phyloP scores from a whole-genome alignment of 2,888 invertebrate genomes.

The Aleiodes testaceus region DNA sequence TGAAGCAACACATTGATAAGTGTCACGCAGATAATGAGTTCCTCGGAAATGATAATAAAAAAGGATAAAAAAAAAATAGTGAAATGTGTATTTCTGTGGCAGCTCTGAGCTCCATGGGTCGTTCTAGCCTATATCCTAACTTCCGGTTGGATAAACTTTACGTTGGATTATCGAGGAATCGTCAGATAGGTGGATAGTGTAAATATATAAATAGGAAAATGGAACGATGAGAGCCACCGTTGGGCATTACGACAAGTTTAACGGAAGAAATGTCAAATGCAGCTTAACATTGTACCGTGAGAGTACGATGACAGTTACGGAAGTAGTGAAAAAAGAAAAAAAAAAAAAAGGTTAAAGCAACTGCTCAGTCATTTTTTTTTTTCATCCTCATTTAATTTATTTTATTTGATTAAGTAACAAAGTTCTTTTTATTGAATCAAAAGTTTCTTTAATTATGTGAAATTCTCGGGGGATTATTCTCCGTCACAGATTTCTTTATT shows the following conservation, averaged over 20 bases:
- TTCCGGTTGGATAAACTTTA: conserved; percentile 41
- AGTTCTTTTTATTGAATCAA: no score
- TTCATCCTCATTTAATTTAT: no score
- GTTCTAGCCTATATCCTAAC: conserved; percentile 39
- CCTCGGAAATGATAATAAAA: neutral
- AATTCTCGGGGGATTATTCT: neutral
- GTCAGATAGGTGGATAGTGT: conserved; percentile 25
- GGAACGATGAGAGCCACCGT: conserved; percentile 9
- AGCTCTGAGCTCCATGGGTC: conserved; percentile 29
- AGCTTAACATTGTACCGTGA: conserved; percentile 25
- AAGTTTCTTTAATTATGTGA: no score
- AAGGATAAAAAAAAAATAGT: neutral
- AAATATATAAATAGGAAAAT: conserved; percentile 40
- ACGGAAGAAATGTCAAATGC: conserved; percentile 38
- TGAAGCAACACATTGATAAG: conserved; percentile 16
- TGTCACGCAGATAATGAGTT: neutral
- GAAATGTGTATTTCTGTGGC: conserved; percentile 40
- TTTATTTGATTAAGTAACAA: no score
- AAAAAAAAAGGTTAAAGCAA: neutral
- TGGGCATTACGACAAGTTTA: neutral
- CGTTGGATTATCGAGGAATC: conserved; percentile 39
- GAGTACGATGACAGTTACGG: conserved; percentile 8
- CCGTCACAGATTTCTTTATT: neutral
- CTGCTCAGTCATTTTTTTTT: no score
- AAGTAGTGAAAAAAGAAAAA: neutral